These are phyloP conservation scores for Chaenocephalus aceratus DNA, from an alignment of 2,113 vertebrate genomes.

Conservation along the genomic window DNA sequence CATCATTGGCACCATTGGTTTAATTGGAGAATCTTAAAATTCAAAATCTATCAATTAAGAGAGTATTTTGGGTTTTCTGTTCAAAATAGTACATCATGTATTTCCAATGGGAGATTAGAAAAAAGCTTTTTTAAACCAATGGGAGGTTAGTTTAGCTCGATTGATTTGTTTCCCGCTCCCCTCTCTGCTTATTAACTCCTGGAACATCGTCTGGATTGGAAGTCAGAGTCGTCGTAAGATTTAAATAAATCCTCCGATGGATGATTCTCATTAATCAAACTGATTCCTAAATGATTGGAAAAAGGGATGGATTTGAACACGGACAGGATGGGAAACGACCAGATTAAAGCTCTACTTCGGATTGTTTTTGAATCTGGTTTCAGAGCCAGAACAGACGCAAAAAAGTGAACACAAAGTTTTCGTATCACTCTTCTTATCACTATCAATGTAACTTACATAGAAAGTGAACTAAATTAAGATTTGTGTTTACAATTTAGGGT, in stretches of 20 bases:
- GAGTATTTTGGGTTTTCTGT: not conserved
- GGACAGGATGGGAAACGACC: constrained; percentile 15
- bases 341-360: not conserved
- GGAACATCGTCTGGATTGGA: not conserved
- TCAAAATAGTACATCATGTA: no score
- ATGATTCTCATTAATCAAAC: not conserved
- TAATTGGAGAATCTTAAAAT: not conserved
- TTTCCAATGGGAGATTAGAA: not conserved
- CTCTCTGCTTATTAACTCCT: not conserved
- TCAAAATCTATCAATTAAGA: not conserved
- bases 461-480: no score
- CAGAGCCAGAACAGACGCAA: not conserved
- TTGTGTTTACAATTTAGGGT: not conserved
- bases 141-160: not conserved
- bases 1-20: not conserved
- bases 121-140: not conserved
- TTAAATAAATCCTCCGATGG: not conserved
- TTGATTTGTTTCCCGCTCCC: not conserved
- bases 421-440: no score
- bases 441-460: no score
- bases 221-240: not conserved
- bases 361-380: not conserved
- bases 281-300: not conserved
- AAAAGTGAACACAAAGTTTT: no score
- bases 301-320: not conserved